phyloP scores from a whole-genome alignment of 1,140 invertebrate species.

The Dinothrombium tinctorium region DNA sequence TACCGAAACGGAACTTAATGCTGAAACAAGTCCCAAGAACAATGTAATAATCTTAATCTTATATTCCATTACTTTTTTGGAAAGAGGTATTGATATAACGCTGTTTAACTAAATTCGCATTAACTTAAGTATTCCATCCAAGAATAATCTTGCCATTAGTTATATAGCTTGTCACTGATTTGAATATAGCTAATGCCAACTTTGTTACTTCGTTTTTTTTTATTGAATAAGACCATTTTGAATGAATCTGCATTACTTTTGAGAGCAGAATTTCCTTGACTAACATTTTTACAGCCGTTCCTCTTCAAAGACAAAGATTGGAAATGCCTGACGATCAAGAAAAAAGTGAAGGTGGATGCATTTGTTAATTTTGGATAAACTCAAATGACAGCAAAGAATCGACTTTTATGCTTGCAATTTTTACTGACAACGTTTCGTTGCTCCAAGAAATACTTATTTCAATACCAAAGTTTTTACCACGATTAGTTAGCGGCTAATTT shows the following conservation, averaged over 20 bases:
- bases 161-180: neutral
- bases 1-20: neutral
- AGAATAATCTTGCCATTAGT: neutral
- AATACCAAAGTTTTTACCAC: too few species aligned
- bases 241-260: neutral
- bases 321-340: conserved; percentile 1
- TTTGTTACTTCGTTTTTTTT: neutral
- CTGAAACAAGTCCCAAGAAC: neutral
- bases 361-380: conserved; percentile 4
- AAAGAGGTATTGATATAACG: neutral
- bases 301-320: conserved; percentile 9
- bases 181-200: neutral
- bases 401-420: too few species aligned
- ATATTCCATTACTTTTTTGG: neutral
- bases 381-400: too few species aligned
- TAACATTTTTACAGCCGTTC: conserved; percentile 7
- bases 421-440: too few species aligned
- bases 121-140: neutral
- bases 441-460: too few species aligned
- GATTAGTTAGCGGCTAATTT: too few species aligned
- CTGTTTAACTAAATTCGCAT: neutral
- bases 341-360: conserved; percentile 5
- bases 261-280: neutral
- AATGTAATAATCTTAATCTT: neutral
- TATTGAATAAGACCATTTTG: neutral